Conservation (phyloP, 2,888 invertebrate species). For the Lycophotia porphyrea region DNA sequence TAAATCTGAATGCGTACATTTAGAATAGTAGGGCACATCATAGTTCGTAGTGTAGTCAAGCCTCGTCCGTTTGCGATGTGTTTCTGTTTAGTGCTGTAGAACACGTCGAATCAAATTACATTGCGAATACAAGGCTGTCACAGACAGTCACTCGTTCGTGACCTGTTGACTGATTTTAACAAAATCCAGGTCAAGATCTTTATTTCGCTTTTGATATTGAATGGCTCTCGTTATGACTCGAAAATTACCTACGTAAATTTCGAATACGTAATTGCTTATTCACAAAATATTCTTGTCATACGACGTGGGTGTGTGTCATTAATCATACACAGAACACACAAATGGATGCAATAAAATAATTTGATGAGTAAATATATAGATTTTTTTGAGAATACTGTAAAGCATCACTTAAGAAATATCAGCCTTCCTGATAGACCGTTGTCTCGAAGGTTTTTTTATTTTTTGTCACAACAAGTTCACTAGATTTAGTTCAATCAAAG, state of each 20-base stretch:
- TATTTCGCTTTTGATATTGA: constrained; percentile 83
- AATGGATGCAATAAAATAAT: constrained; percentile 22
- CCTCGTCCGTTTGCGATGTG: constrained; percentile 68
- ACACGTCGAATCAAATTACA: constrained; percentile 80
- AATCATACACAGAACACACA: constrained; percentile 24
- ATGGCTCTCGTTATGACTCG: constrained; percentile 73
- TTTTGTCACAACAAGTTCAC: not conserved
- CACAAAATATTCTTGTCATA: constrained; percentile 42
- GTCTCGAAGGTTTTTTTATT: not conserved
- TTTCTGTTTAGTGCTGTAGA: constrained; percentile 77
- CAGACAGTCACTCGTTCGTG: constrained; percentile 88
- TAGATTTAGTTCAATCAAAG: not conserved
- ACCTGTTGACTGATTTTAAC: constrained; percentile 88
- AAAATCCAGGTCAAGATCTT: constrained; percentile 89
- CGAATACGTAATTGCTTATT: constrained; percentile 54
- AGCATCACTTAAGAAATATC: not conserved
- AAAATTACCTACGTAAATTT: constrained; percentile 60
- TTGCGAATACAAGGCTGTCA: constrained; percentile 85
- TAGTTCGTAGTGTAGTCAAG: constrained; percentile 55
- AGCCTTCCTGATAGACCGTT: not conserved
- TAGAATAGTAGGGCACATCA: constrained; percentile 15
- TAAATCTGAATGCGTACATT: not conserved
- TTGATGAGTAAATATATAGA: not conserved
- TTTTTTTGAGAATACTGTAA: not conserved
- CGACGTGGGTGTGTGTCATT: constrained; percentile 12